These are phyloP conservation scores for Ctenopoma kingsleyae DNA, from an alignment of 2,797 vertebrate species.

Conservation along the genomic window DNA sequence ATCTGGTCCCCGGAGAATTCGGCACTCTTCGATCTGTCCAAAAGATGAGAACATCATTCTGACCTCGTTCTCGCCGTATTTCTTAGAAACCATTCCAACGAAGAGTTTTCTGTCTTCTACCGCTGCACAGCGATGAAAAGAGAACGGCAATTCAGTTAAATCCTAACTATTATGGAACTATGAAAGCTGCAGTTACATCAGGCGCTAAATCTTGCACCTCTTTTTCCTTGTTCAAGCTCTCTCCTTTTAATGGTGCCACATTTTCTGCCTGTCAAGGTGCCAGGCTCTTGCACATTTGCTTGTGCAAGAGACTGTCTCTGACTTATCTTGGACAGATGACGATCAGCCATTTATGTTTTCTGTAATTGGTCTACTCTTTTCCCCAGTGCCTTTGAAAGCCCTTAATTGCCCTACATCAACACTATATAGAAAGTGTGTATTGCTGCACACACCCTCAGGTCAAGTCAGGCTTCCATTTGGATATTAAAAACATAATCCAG, in stretches of 20 bases:
- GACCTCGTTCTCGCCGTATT: slow-evolving; percentile 98
- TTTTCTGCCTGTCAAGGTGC: slow-evolving; percentile 48
- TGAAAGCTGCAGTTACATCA: slow-evolving; percentile 39
- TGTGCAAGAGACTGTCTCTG: slow-evolving; percentile 17
- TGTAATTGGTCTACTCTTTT: slow-evolving; percentile 35
- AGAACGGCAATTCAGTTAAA: slow-evolving; percentile 38
- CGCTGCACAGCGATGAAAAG: slow-evolving; percentile 81
- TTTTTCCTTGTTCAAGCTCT: slow-evolving; percentile 34
- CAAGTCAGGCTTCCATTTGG: slow-evolving; percentile 17
- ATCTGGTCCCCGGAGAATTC: slow-evolving; percentile 96
- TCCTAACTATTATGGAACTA: slow-evolving; percentile 37
- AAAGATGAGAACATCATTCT: slow-evolving; percentile 98
- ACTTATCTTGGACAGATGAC: slow-evolving; percentile 49
- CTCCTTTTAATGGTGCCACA: slow-evolving; percentile 38
- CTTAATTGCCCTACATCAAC: slow-evolving; percentile 60
- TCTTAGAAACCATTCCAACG: slow-evolving; percentile 98
- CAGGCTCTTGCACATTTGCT: slow-evolving; percentile 51
- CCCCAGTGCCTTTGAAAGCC: slow-evolving; percentile 55
- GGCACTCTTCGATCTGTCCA: slow-evolving; percentile 96
- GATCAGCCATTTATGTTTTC: slow-evolving; percentile 57
- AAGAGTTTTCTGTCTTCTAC: slow-evolving; percentile 99
- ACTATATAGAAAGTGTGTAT: slow-evolving; percentile 54
- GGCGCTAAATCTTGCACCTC: slow-evolving; percentile 36
- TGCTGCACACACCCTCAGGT: slow-evolving; percentile 43
- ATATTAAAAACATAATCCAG: slow-evolving; percentile 20